These are phyloP conservation scores for Alfaro cultratus DNA, from an alignment of 2,797 vertebrate species.

Conservation along the genomic window DNA sequence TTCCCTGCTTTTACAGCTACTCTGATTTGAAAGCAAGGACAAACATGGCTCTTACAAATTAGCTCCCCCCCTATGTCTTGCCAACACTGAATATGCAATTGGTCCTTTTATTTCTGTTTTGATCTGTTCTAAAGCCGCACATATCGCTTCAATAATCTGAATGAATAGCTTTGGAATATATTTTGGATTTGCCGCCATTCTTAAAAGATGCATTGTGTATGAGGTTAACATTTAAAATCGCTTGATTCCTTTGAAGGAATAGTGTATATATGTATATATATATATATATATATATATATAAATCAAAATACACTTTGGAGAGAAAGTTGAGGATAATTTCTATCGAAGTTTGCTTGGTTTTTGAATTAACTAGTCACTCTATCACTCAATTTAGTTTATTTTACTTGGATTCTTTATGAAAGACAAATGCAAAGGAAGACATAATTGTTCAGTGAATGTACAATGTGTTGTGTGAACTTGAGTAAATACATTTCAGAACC, in stretches of 20 bases:
- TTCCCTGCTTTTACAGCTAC: constrained; percentile 30
- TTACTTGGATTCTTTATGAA: background rate
- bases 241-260: background rate
- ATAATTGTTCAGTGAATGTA: background rate
- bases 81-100: constrained; percentile 30
- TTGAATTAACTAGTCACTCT: background rate
- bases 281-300: background rate
- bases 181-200: constrained; percentile 51
- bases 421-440: background rate
- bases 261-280: background rate
- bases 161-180: constrained; percentile 45
- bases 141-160: constrained; percentile 44
- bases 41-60: constrained; percentile 45
- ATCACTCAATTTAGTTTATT: background rate
- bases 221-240: constrained; percentile 7
- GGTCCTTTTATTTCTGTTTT: constrained; percentile 52
- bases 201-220: constrained; percentile 39
- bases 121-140: constrained; percentile 52
- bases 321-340: background rate
- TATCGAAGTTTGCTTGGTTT: background rate
- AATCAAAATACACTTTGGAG: background rate
- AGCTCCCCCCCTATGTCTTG: constrained; percentile 17
- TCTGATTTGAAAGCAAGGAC: constrained; percentile 42
- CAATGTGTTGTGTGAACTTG: background rate
- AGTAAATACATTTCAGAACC: background rate